Base-by-base conservation (phyloP, 2,888 invertebrate species). In the Drosophila sordidula region DNA sequence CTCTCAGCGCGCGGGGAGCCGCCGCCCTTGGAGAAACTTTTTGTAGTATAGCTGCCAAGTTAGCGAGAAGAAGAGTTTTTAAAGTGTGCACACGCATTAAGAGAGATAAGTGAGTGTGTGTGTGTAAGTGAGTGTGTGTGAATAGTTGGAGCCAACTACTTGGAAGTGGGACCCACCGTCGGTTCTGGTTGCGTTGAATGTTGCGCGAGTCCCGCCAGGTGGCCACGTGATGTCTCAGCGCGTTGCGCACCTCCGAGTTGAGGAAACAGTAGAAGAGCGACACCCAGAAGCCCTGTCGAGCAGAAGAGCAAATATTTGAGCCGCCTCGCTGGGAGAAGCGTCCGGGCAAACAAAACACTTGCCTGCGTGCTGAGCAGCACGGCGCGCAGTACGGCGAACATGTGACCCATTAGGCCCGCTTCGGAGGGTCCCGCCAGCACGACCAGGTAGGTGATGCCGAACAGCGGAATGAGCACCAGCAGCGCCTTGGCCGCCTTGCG, bases 211-310 rank as follows among this genome's bases (percentile, higher is more conserved):
- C 92, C 58, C 91, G 91, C 92, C 92, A 92, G 50, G 91, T 90
- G 57, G 91, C 87, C 36, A 92, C 69, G 91, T 97, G 97, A 92
- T 97, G 96, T 47, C 96, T 94, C 78, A 98, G 93, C 0, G 97
- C 95, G 91, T 96, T 96, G 61, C 97, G 95, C 6, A 98, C 98
- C 92, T 98, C 98, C 6, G 97, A 96, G 93, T 98, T 98, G 90
- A 98, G 94, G 93, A 98, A 98, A 92, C 98, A 98, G 93, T 97
- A 98, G 93, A 98, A 96, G 72, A 98, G 93, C 12, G 98, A 97
- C 75, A 98, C 97, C 56, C 95, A 95, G 90, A 98, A 96, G 75
- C 98, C 98, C 98, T 98, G 93, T 29, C 36, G 50, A 66, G 38
- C 41, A 39, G 12, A 46, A 50, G 22, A 22, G 36, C 16, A 55